Evolutionary conservation across 2,888 invertebrate species (phyloP), one percentile per base, ranked within the genome.

Genomic region (Philonicus albiceps): DNA sequence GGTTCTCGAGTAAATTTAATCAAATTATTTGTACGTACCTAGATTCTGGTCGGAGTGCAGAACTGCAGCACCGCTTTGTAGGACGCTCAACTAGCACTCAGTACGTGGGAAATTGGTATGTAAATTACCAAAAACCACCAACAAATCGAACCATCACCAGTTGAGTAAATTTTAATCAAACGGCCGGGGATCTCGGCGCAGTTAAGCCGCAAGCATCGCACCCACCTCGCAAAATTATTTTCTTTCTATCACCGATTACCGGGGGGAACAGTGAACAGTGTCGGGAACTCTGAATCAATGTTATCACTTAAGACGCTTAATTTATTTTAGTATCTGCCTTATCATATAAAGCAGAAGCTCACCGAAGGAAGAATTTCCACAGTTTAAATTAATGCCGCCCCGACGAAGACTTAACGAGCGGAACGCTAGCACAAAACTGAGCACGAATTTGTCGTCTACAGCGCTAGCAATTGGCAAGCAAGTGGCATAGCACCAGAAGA

Each of bases 341-440:
- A 78, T 78, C 78, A 78, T 34, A 78, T 16, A 43, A n/a, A 37
- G 40, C 43, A 78, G 27, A 49, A 49, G 27, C 49, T 78, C 31
- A 64, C 64, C 27, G 22, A 64, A 64, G 11, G 78, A 49, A 49
- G 43, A 76, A 40, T 40, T n/a, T 76, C 76, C 40, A 43, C 40
- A 43, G 40, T 40, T n/a, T 37, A n/a, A 22, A 40, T 22, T 31
- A 53, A 13, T 53, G 27, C 64, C 64, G 49, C 11, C 49, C 78
- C 78, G 49, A 49, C 78, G n/a, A 16, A 49, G 78, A 30, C 78
- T 27, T 49, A 49, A 49, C 78, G 78, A 78, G 27, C 49, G 78
- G 78, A 78, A 78, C 30, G 78, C 78, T 78, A 78, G 49, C 30
- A 78, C 27, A 78, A 78, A 78, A 78, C 78, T 78, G 78, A 78